Evolutionary conservation across 1,140 invertebrate species (phyloP).

Genomic region (Triops longicaudatus): DNA sequence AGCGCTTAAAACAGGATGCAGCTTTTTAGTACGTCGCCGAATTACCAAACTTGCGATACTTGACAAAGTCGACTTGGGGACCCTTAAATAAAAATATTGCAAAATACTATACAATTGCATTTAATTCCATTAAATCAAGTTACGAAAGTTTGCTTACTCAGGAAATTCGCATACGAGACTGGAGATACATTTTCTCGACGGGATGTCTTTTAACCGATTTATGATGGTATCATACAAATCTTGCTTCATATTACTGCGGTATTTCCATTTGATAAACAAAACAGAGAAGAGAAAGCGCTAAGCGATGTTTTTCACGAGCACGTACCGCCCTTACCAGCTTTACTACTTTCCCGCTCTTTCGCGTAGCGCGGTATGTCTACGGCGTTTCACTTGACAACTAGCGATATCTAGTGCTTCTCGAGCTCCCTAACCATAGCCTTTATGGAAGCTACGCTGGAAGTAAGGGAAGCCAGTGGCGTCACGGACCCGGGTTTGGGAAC

Average conservation of each 20-base stretch:
- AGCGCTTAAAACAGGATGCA: constrained; percentile 36
- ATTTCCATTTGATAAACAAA: too few species aligned
- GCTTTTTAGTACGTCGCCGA: constrained; percentile 39
- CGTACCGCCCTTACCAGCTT: too few species aligned
- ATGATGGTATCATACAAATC: constrained; percentile 12
- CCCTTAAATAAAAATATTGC: constrained; percentile 25
- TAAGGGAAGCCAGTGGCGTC: too few species aligned
- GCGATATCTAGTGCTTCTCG: too few species aligned
- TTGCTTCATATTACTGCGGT: neutral
- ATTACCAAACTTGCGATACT: constrained; percentile 41
- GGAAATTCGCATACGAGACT: neutral
- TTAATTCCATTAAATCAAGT: constrained; percentile 17
- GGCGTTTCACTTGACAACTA: too few species aligned
- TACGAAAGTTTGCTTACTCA: neutral
- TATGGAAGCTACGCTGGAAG: too few species aligned
- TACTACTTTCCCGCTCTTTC: too few species aligned
- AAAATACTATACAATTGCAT: constrained; percentile 5
- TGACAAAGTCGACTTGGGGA: constrained; percentile 35
- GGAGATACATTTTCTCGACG: constrained; percentile 13
- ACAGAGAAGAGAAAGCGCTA: too few species aligned
- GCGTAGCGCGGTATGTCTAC: too few species aligned
- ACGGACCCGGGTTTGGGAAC: too few species aligned
- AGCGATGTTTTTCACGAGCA: too few species aligned
- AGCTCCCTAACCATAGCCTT: too few species aligned
- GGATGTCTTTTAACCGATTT: neutral